These are phyloP conservation scores for Araneus ventricosus DNA, from an alignment of 1,140 invertebrate species.

Conservation along the genomic window DNA sequence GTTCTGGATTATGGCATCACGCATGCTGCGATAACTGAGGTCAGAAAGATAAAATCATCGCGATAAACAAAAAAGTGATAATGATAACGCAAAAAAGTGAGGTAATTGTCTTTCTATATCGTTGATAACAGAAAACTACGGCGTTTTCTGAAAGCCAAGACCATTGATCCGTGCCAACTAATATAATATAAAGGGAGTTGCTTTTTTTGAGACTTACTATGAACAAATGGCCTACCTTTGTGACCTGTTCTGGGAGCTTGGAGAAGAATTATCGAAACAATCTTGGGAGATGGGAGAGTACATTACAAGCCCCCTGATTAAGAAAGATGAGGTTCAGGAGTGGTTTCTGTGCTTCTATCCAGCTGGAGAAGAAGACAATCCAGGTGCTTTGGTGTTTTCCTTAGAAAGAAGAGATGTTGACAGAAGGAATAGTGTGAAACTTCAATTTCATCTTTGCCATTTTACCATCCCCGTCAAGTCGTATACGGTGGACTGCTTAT, in stretches of 20 bases:
- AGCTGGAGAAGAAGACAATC: background rate
- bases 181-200: background rate
- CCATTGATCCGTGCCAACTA: too few species aligned
- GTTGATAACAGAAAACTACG: background rate
- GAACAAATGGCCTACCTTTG: background rate
- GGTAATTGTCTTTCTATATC: background rate
- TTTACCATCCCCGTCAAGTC: conserved; percentile 1
- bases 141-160: background rate
- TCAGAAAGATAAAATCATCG: background rate
- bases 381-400: conserved; percentile 12
- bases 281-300: background rate
- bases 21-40: background rate
- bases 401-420: background rate
- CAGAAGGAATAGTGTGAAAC: background rate
- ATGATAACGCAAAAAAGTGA: too few species aligned
- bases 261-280: background rate
- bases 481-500: background rate
- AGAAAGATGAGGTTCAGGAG: background rate
- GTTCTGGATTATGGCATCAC: background rate
- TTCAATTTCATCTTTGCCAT: conserved; percentile 29
- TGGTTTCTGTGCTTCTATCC: conserved; percentile 30
- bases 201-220: background rate
- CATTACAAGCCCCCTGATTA: conserved; percentile 11
- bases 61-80: background rate
- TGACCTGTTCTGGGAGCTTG: conserved; percentile 21